Base-by-base conservation (phyloP, 1,140 invertebrate genomes). In the Diachasmimorpha longicaudata region DNA sequence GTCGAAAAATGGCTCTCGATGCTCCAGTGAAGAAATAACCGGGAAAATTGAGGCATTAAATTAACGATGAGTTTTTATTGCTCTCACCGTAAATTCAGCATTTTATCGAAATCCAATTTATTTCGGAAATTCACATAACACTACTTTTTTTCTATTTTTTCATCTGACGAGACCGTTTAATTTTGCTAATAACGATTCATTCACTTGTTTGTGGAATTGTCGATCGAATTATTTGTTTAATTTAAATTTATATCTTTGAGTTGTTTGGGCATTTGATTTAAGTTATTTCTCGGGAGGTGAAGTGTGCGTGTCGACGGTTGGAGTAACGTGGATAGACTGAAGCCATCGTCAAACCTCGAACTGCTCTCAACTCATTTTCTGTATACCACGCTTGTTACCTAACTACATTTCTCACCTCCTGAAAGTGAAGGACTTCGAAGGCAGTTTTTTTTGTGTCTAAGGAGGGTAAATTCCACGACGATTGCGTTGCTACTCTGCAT, bases 331-430 rank as follows among this genome's bases (percentile, higher is more conserved):
- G 31, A 68, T 39, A 36, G 66, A 68, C 66, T 68, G 66, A 68
- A 68, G 13, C 16, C 19, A 31, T n/a, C 16, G 36, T 16, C 31
- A 68, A 68, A 68, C 66, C 31, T 39, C 16, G 36, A 39, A 39
- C 66, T 39, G 66, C 36, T 68, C 66, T 39, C 63, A 6, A 19
- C 31, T 39, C 23, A 68, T 68, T 39, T 39, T 68, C 66, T 68
- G 25, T 25, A 68, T 66, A 66, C 63, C 4, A 31, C 21, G 10
- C 14, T 55, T n/a, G 72, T 74, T 74, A 74, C 72, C 39, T 74
- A 74, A 74, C n/a, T n/a, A n/a, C 72, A 74, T 63, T 46, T 73
- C 55, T 66, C 66, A 68, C 66, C 69, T 70, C 69, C 69, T 46
- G 39, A 73, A 73, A 66, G 25, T 66, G 37, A 72, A 74, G 63